Base-by-base conservation (phyloP, 1,140 invertebrate species). In the Asbolus verrucosus region DNA sequence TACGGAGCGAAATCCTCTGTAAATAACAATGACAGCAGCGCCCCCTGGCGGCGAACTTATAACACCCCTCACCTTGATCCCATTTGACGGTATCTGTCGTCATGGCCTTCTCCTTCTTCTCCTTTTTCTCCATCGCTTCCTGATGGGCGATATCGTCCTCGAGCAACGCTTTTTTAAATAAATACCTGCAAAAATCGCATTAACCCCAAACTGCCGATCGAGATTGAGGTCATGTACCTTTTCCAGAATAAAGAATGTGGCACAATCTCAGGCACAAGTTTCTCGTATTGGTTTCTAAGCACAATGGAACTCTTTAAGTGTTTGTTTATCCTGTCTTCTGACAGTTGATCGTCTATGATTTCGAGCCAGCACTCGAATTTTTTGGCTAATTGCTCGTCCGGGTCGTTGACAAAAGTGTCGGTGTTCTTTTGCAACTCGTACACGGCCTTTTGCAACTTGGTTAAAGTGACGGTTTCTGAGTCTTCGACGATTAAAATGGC, bases 401-500 rank as follows among this genome's bases (percentile, higher is more conserved):
- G 83, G 74, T 83, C 82, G 62, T 76, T 71, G 33, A 81, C 69
- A 74, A 81, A 85, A 30, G 84, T 85, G 54, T 75, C 72, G 16
- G 79, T 77, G 72, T 83, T 79, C 67, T 78, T 79, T 69, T 83
- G 80, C 30, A 85, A 67, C 60, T 81, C 78, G 72, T 82, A 84
- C 31, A 81, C 69, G 30, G 73, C 76, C 79, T 76, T 73, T 77
- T 81, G 33, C 21, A 65, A 46, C 67, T 85, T 86, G 11, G 86
- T 85, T 11, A 88, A 76, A 75, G 83, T 84, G 13, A 87, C 84
- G 1, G 85, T 86, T 78, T 87, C 85, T 27, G 77, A 78, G 54
- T 85, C 86, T 33, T 86, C 86, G 16, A 86, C 84, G 30, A 90
- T 84, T 38, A 90, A 82, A 31, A 89, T 85, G 31, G 87, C 84